Percentiles rank a stretch among this genome's conserved stretches.
phyloP scores from a whole-genome alignment of 2,888 invertebrate species.

The Eueremaeus valkanovi region DNA sequence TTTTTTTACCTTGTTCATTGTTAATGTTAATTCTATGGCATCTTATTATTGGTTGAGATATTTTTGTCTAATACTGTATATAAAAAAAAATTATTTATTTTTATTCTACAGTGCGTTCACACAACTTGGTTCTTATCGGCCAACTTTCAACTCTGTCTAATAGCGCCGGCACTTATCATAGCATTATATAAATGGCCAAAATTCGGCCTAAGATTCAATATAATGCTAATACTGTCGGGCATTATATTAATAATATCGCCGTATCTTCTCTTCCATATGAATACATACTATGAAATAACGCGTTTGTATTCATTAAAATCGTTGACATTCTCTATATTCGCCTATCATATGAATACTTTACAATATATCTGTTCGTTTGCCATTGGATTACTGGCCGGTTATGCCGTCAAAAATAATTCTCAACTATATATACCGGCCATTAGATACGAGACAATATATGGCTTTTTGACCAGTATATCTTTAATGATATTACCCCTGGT shows the following conservation, averaged over 20 bases:
- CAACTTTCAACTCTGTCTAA: constrained; percentile 34
- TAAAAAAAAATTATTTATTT: too few species aligned
- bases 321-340: neutral
- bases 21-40: too few species aligned
- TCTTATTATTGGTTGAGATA: too few species aligned
- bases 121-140: constrained; percentile 39
- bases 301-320: constrained; percentile 15
- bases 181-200: constrained; percentile 25
- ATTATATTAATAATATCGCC: constrained; percentile 29
- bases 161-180: constrained; percentile 33
- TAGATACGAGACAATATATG: neutral
- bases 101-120: constrained; percentile 35
- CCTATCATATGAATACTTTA: constrained; percentile 37
- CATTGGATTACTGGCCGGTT: constrained; percentile 30
- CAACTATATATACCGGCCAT: neutral
- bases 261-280: neutral
- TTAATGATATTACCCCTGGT: neutral
- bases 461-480: neutral
- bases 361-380: constrained; percentile 36
- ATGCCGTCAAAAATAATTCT: constrained; percentile 18
- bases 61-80: too few species aligned
- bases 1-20: too few species aligned
- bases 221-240: constrained; percentile 1
- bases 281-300: constrained; percentile 33
- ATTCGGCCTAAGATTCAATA: constrained; percentile 1